Conservation (phyloP, 1,140 invertebrate species). For the Ylistrum balloti region DNA sequence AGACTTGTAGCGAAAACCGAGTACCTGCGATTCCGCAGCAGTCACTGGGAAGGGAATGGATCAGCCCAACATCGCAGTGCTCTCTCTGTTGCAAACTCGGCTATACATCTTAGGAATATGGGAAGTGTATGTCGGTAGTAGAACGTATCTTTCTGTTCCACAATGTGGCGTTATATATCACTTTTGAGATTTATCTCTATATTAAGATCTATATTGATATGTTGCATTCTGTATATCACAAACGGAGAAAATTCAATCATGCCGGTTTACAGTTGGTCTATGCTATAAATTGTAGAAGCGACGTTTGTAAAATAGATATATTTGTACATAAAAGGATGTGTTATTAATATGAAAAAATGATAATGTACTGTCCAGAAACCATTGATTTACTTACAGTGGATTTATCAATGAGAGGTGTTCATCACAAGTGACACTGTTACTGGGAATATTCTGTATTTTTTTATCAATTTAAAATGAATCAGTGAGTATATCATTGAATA, state of each 20-base stretch:
- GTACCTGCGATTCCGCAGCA: conserved; percentile 37
- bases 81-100: conserved; percentile 17
- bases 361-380: background rate
- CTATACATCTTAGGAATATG: conserved; percentile 31
- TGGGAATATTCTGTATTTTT: background rate
- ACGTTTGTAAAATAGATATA: background rate
- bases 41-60: conserved; percentile 17
- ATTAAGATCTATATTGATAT: background rate
- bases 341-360: background rate
- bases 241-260: background rate
- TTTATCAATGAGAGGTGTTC: background rate
- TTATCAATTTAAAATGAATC: background rate
- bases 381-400: background rate
- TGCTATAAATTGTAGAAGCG: background rate
- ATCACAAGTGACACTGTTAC: background rate
- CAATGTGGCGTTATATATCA: background rate
- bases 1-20: conserved; percentile 25
- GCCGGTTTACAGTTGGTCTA: background rate
- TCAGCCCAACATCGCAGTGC: conserved; percentile 10
- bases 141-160: background rate
- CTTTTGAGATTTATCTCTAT: background rate
- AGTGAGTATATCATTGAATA: background rate
- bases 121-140: background rate
- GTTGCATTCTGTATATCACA: background rate
- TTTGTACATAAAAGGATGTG: background rate